Evolutionary conservation across 2,797 vertebrate species (phyloP), one percentile per base, ranked within the genome.

Genomic region (Moxostoma hubbsi): DNA sequence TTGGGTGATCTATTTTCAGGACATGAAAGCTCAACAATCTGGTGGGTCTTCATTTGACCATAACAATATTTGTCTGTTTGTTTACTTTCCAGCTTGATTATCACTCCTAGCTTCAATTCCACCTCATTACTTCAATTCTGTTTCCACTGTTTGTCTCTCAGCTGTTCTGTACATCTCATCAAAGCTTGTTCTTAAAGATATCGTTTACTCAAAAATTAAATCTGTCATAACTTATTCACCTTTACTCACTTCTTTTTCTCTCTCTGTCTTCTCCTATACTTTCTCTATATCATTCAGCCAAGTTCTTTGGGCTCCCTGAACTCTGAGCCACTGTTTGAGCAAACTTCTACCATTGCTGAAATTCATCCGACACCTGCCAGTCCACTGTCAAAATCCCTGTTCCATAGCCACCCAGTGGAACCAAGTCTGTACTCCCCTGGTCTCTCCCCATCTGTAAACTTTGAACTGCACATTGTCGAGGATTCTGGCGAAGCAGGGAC

Each of bases 271-370:
- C 50, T 67, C 61, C 11, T 70, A 50, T 62, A 36, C 47, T 15
- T 46, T 51, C 45, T 72, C 53, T 36, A 9, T 69, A 57, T 82
- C 67, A 47, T 83, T 71, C 84, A 99, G 97, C 97, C 96, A 85
- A 94, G 89, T 88, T 95, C 95, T 87, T 90, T 95, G 85, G 90
- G 95, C 88, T 94, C 92, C 85, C 86, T 94, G 84, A 88, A 84
- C 84, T 92, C 89, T 85, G 93, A 93, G 51, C 85, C 87, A 15
- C 79, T 91, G 65, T 87, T 87, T 75, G 93, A 94, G 77, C 90
- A 90, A 82, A 82, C 87, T 62, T 88, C 88, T 81, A 86, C 63
- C 9, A 66, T 83, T 88, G 87, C 80, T 59, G 82, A 81, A 83
- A 79, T 77, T 51, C 78, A 85, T 86, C 83, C 84, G 54, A 2